phyloP scores from a whole-genome alignment of 2,888 invertebrate genomes.

The Apomyelois bistriatella region DNA sequence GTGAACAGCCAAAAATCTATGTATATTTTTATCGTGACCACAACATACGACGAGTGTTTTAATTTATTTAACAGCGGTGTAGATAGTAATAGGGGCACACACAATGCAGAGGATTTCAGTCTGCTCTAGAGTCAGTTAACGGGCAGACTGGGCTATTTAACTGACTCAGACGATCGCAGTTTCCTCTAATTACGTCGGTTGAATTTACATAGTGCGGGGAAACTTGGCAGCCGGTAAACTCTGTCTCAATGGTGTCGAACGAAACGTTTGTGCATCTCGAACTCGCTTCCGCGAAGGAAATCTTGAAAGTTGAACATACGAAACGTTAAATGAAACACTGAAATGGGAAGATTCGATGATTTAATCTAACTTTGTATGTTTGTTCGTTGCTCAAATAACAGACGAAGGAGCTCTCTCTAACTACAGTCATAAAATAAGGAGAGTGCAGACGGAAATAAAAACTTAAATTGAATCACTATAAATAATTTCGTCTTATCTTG shows the following conservation, averaged over 20 bases:
- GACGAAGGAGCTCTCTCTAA: slow-evolving; percentile 43
- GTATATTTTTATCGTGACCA: no score
- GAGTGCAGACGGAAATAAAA: neutral
- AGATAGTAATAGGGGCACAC: slow-evolving; percentile 32
- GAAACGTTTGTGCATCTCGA: slow-evolving; percentile 36
- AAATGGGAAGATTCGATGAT: slow-evolving; percentile 29
- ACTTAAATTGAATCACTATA: no score
- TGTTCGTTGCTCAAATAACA: slow-evolving; percentile 67
- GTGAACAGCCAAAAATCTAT: no score
- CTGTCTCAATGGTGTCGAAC: slow-evolving; percentile 42
- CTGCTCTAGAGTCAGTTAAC: slow-evolving; percentile 44
- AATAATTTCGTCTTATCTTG: no score
- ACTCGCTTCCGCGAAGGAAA: slow-evolving; percentile 26
- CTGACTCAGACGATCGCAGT: slow-evolving; percentile 46
- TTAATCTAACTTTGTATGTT: slow-evolving; percentile 44
- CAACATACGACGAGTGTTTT: neutral
- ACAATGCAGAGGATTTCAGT: slow-evolving; percentile 39
- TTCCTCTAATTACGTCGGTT: slow-evolving; percentile 57
- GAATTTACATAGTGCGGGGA: slow-evolving; percentile 56
- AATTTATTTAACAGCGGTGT: slow-evolving; percentile 19
- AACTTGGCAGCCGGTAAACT: slow-evolving; percentile 60
- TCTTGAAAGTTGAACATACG: slow-evolving; percentile 27
- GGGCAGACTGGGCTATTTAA: slow-evolving; percentile 45
- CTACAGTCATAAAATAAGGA: neutral
- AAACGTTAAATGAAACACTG: slow-evolving; percentile 24